A percentile compares a stretch with the other conserved stretches of the same genome.
Evolutionary conservation across 64 coral and sea anemone genomes (phyloP).

Genomic region (Trachythela sp.): DNA sequence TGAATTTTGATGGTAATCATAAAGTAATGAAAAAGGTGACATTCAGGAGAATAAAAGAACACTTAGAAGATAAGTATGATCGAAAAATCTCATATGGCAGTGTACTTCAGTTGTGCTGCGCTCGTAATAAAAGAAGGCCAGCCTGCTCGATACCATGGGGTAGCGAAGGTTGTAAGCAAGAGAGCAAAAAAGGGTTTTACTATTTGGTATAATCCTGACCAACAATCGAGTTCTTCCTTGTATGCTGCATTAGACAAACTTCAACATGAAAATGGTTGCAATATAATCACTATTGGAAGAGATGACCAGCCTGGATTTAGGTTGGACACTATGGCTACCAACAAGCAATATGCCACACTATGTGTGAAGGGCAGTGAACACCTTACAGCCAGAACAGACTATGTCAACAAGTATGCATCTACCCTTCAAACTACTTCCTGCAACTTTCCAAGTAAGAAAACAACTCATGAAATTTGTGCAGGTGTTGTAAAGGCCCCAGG

Average conservation of each 20-base stretch:
- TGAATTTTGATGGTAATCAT: constrained; percentile 57
- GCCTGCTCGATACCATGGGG: constrained; percentile 39
- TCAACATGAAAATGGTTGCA: background rate
- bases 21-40: constrained; percentile 45
- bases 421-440: constrained; percentile 50
- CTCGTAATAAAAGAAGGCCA: constrained; percentile 52
- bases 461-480: constrained; percentile 50
- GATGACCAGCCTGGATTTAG: constrained; percentile 42
- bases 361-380: constrained; percentile 26
- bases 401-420: constrained; percentile 37
- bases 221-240: background rate
- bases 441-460: constrained; percentile 40
- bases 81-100: constrained; percentile 52
- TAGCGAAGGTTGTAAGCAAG: background rate
- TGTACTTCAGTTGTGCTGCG: constrained; percentile 45
- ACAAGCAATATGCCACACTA: constrained; percentile 39
- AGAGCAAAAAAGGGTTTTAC: background rate
- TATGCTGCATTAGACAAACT: background rate
- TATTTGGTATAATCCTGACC: background rate
- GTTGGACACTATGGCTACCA: constrained; percentile 37
- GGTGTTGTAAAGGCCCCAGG: constrained; percentile 35
- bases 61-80: constrained; percentile 41
- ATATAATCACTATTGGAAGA: constrained; percentile 1
- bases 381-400: constrained; percentile 49
- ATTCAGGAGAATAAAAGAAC: constrained; percentile 54